Conservation (phyloP, 2,888 invertebrate genomes). For the Cylloceria caligata region DNA sequence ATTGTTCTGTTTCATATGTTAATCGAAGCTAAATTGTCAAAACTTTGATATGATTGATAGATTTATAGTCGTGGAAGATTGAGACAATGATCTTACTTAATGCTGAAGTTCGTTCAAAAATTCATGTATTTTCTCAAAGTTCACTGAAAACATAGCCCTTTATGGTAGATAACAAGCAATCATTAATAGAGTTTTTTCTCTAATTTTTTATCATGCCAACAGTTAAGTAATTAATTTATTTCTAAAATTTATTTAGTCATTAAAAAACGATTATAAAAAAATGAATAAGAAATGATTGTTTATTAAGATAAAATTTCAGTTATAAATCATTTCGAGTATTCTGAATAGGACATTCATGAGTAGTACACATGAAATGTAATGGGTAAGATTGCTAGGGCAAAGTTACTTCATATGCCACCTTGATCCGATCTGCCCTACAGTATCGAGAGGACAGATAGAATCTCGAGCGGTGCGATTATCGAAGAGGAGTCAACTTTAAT, state of each 20-base stretch:
- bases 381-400: background rate
- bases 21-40: constrained; percentile 9
- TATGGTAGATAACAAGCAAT: too few species aligned
- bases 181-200: too few species aligned
- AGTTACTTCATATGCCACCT: background rate
- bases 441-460: constrained; percentile 30
- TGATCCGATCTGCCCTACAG: background rate
- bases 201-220: too few species aligned
- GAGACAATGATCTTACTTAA: background rate
- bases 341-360: background rate
- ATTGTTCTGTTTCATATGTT: constrained; percentile 3
- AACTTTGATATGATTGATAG: background rate
- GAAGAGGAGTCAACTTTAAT: constrained; percentile 17
- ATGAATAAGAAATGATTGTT: background rate
- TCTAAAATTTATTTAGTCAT: too few species aligned
- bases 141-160: too few species aligned
- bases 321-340: background rate
- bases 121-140: too few species aligned
- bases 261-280: background rate
- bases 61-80: background rate
- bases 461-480: constrained; percentile 36
- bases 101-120: too few species aligned
- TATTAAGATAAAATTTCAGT: background rate
- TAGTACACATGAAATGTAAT: background rate
- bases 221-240: too few species aligned